phyloP scores from a whole-genome alignment of 2,888 invertebrate species.

The Clepsis dumicolana region DNA sequence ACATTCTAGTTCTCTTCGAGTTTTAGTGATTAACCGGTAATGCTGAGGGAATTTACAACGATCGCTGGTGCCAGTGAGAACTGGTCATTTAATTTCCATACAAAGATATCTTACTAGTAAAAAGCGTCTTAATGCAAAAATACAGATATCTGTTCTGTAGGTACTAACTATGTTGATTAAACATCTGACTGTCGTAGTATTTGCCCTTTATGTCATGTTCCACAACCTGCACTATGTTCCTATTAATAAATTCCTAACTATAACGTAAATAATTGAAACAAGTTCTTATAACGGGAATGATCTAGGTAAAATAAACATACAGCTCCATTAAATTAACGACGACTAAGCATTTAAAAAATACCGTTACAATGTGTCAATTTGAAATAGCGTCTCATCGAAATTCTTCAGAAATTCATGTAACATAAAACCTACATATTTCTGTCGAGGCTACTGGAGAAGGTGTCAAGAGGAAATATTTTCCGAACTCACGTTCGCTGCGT shows the following conservation, averaged over 20 bases:
- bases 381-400: constrained; percentile 24
- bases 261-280: not conserved
- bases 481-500: constrained; percentile 55
- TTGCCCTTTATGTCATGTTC: constrained; percentile 31
- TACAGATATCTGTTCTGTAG: constrained; percentile 33
- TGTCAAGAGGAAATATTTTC: constrained; percentile 61
- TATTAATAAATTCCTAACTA: not conserved
- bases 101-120: constrained; percentile 27
- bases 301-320: not conserved
- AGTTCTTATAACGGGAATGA: not conserved
- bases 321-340: not conserved
- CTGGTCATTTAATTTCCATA: constrained; percentile 32
- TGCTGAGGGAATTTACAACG: constrained; percentile 27
- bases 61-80: constrained; percentile 27
- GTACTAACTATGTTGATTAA: constrained; percentile 27
- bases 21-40: constrained; percentile 5
- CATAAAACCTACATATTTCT: constrained; percentile 52
- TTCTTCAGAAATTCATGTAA: constrained; percentile 45
- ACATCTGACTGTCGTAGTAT: constrained; percentile 13
- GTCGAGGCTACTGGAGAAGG: constrained; percentile 62
- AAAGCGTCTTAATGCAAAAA: constrained; percentile 17
- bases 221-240: constrained; percentile 5
- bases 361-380: constrained; percentile 30
- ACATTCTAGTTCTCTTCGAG: not conserved
- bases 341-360: not conserved